Conservation (phyloP, 92 coral and sea anemone genomes). For the Phenganax stokvisi region DNA sequence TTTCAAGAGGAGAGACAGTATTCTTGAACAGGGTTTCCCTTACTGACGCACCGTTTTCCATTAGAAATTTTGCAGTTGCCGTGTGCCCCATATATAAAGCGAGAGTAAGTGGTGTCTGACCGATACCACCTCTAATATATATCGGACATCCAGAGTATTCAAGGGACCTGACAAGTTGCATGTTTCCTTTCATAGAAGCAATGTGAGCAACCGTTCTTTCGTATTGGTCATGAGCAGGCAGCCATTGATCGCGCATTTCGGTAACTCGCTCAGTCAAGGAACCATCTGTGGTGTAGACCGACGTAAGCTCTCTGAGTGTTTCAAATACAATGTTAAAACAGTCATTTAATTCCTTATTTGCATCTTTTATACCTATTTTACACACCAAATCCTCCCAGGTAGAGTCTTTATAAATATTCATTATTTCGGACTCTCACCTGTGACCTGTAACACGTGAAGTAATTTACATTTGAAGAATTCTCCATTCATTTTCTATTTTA, state of each 20-base stretch:
- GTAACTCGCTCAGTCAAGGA: background rate
- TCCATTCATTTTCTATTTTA: no score
- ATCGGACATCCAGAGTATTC: conserved; percentile 18
- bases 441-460: no score
- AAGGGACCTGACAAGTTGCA: conserved; percentile 15
- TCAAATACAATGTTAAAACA: background rate
- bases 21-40: background rate
- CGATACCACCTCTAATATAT: conserved; percentile 22
- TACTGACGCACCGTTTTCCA: conserved; percentile 27
- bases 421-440: no score
- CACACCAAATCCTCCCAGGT: conserved; percentile 17
- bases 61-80: conserved; percentile 1
- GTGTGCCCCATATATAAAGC: conserved; percentile 22
- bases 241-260: conserved; percentile 3
- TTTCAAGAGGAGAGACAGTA: conserved; percentile 25
- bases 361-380: conserved; percentile 36
- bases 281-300: conserved; percentile 14
- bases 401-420: no score
- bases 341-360: conserved; percentile 33
- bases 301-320: conserved; percentile 30
- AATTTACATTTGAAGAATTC: no score
- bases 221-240: conserved; percentile 14
- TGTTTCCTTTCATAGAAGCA: conserved; percentile 25
- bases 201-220: conserved; percentile 24
- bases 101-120: conserved; percentile 25